Base-by-base conservation (phyloP, 2,797 vertebrate genomes). In the Rousettus madagascariensis region DNA sequence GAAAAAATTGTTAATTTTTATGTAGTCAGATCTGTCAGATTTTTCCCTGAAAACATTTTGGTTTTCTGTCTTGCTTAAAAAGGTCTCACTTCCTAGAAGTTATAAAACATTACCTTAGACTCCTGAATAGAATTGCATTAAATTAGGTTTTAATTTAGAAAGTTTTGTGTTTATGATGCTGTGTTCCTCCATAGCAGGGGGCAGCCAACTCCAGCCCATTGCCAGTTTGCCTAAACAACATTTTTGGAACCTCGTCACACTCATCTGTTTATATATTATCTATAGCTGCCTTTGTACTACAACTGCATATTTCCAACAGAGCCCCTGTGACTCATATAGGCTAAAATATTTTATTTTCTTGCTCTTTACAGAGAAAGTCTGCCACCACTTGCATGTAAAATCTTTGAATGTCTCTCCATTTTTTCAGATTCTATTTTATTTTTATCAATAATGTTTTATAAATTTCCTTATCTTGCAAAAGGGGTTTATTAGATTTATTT, bases 61-160 rank as follows among this genome's bases (percentile, higher is more conserved):
- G 13, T 86, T 95, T 74, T 26, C 63, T 55, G 4, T 57, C 59
- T 95, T 92, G 43, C 46, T 97, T 96, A 22, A 30, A 84, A 90
- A 57, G 33, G 9, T 26, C 30, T 75, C 38, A 24, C 22, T 8
- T 41, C 28, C 20, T 61, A 83, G 46, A 92, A 6, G 12, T 84
- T 77, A 75, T 77, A 82, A 79, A 85, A 57, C 53, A 66, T 66
- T 72, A 61, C 20, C 49, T 17, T 77, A 90, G 75, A 61, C 85
- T 69, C 26, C 15, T 88, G 26, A 88, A 43, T 55, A 65, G 30
- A 83, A 72, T 46, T 89, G 12, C 26, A 46, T 74, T 86, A 86
- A 92, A 78, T 66, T 74, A 90, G 12, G 2, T 77, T 87, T 84
- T 55, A 82, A 71, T 85, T 92, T 82, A 41, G 17, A 22, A 86